Base-by-base conservation (phyloP, 2,888 invertebrate genomes). In the Aspidapion aeneum region DNA sequence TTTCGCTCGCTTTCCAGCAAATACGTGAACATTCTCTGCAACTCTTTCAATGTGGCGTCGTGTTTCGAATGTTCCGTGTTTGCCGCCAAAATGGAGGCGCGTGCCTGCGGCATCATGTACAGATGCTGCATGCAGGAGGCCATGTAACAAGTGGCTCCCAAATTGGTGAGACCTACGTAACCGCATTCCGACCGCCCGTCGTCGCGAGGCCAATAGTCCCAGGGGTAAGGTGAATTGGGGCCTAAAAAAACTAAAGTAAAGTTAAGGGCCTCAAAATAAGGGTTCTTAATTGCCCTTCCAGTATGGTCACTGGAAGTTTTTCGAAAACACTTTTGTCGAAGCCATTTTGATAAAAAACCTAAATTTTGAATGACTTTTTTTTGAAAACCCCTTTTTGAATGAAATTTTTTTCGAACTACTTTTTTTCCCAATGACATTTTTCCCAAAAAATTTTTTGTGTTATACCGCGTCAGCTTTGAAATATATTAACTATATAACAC, bases 171-270 rank as follows among this genome's bases (percentile, higher is more conserved):
- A 0, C 97, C 97, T 0, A 96, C 96, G 80, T 94, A 96, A 12
- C 97, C 97, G 78, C 95, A 96, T 74, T 94, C 94, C 0, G 96
- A 92, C 1, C 97, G 86, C 0, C 95, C 94, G 78, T 96, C 97
- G 75, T 97, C 97, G 66, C 94, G 92, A 1, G 97, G 97, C 97
- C 97, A 97, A 80, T 96, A 96, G 80, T 97, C 97, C 96, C 96
- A 97, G 0, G 94, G 93, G 81, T 96, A 96, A 0, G 93, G 89
- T 1, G 90, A 88, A 75, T 91, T 90, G 0, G 91, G 89, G 3
- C 90, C 89, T 84, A 74, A 18, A 68, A 67, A 61, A 49, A 2
- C 20, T n/a, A n/a, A n/a, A n/a, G n/a, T n/a, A n/a, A n/a, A n/a
- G n/a, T n/a, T n/a, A n/a, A n/a, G n/a, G n/a, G n/a, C n/a, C n/a